Evolutionary conservation across 1,140 invertebrate species (phyloP).

Genomic region (Oedothorax gibbosus): DNA sequence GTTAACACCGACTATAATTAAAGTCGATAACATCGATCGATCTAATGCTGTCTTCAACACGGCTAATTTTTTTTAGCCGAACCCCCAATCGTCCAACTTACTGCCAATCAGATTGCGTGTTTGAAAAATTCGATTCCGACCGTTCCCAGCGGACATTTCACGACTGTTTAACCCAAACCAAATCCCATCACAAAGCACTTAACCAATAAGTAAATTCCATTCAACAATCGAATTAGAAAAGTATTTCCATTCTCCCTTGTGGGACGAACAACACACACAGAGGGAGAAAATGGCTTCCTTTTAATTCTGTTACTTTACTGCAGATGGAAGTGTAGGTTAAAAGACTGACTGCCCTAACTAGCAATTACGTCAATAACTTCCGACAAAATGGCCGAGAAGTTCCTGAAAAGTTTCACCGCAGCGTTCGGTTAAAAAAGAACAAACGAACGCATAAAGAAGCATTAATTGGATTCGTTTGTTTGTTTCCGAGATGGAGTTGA

Average conservation of each 20-base stretch:
- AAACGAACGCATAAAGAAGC: constrained; percentile 23
- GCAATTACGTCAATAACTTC: constrained; percentile 53
- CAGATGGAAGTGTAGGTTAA: not conserved
- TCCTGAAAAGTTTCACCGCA: constrained; percentile 28
- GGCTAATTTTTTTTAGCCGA: too few species aligned
- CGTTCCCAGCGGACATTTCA: not conserved
- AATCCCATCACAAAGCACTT: constrained; percentile 57
- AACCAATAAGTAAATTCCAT: constrained; percentile 57
- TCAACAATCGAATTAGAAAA: constrained; percentile 59
- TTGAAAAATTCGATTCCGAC: constrained; percentile 24
- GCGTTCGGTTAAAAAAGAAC: not conserved
- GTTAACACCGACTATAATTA: too few species aligned
- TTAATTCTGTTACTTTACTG: constrained; percentile 46
- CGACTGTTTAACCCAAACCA: not conserved
- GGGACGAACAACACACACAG: constrained; percentile 16
- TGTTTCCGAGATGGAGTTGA: constrained; percentile 13
- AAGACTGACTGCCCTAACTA: constrained; percentile 48
- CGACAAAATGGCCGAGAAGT: constrained; percentile 30
- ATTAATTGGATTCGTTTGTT: constrained; percentile 53
- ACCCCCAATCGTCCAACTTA: too few species aligned
- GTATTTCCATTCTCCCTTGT: not conserved
- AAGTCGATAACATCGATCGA: too few species aligned
- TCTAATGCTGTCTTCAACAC: too few species aligned
- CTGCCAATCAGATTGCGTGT: constrained; percentile 18
- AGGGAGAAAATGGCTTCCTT: not conserved